Evolutionary conservation across 2,797 vertebrate genomes (phyloP).

Genomic region (Typhlichthys eigenmanni): DNA sequence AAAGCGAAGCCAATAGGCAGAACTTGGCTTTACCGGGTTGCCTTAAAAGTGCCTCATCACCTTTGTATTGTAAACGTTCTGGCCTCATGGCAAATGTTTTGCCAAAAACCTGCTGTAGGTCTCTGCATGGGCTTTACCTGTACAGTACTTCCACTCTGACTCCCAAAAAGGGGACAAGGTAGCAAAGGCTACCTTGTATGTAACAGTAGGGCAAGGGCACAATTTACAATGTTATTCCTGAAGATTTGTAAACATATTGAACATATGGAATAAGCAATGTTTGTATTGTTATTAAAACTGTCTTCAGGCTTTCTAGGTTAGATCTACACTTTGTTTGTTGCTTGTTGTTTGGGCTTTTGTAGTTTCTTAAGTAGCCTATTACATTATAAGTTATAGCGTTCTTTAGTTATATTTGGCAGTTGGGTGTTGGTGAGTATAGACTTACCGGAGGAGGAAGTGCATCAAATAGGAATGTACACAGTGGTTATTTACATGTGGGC

Average conservation of each 20-base stretch:
- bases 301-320: too few species aligned
- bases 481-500: constrained; percentile 49
- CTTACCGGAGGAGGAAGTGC: constrained; percentile 42
- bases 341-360: too few species aligned
- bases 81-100: constrained; percentile 2
- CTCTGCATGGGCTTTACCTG: too few species aligned
- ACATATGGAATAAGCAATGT: neutral
- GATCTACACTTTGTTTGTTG: too few species aligned
- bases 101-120: too few species aligned
- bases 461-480: neutral
- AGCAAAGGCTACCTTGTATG: neutral
- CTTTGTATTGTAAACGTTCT: neutral
- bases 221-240: neutral
- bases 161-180: neutral
- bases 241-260: neutral
- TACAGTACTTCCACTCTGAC: neutral
- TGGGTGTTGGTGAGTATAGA: neutral
- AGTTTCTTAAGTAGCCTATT: neutral
- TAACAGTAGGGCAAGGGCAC: neutral
- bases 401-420: neutral
- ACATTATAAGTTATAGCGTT: constrained; percentile 33
- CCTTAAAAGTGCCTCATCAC: neutral
- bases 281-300: neutral
- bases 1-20: too few species aligned
- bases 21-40: too few species aligned